These are phyloP conservation scores for Corydoras maculifer DNA, from an alignment of 2,113 vertebrate genomes.

Conservation along the genomic window DNA sequence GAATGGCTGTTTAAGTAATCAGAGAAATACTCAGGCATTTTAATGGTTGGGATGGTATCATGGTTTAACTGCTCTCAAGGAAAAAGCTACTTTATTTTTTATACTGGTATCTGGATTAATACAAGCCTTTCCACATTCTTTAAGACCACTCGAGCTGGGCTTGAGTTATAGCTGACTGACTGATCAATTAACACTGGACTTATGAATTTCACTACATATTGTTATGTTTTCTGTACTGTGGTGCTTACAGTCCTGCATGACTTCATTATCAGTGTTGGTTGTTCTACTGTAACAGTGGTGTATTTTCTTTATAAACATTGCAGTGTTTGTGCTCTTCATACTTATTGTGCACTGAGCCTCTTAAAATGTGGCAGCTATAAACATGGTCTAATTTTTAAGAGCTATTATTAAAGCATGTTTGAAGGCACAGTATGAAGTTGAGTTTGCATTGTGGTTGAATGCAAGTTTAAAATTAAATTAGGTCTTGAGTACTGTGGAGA, in stretches of 20 bases:
- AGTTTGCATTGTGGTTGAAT: too few relatives aligned
- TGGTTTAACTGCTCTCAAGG: neutral
- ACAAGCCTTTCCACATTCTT: neutral
- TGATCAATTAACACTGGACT: neutral
- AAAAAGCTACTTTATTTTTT: constrained; percentile 48
- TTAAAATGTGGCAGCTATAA: neutral
- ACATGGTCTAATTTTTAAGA: neutral
- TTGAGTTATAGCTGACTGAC: neutral
- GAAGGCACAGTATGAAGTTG: too few relatives aligned
- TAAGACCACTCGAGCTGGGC: neutral
- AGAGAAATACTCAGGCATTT: constrained; percentile 7
- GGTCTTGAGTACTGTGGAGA: too few relatives aligned
- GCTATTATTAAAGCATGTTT: too few relatives aligned
- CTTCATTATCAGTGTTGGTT: constrained; percentile 15
- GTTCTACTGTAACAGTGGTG: neutral
- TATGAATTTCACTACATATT: neutral
- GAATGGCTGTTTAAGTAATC: constrained; percentile 21
- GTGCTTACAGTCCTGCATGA: constrained; percentile 20
- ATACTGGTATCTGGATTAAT: constrained; percentile 48
- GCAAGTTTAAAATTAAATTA: too few relatives aligned
- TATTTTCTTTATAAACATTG: constrained; percentile 36
- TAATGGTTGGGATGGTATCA: constrained; percentile 1
- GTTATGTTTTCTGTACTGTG: constrained; percentile 19
- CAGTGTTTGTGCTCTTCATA: constrained; percentile 21
- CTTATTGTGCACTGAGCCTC: constrained; percentile 13